These are phyloP conservation scores for Petrosia ficiformis DNA, from an alignment of 37 sponge, comb jelly and placozoan genomes.

Conservation along the genomic window DNA sequence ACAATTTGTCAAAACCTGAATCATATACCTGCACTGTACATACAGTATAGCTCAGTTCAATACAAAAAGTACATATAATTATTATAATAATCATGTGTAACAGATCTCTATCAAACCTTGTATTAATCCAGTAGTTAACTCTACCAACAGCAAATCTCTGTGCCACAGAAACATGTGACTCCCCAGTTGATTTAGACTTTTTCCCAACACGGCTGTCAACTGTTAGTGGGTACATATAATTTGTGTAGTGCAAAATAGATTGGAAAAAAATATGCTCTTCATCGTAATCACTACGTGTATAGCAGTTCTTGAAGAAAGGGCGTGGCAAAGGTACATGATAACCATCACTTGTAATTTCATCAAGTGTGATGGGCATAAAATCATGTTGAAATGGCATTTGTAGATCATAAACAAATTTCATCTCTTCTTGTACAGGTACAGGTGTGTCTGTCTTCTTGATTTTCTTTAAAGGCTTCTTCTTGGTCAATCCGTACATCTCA, in stretches of 20 bases:
- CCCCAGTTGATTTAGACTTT: not conserved
- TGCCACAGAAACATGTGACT: not conserved
- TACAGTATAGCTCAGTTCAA: no score
- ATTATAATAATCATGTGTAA: no score
- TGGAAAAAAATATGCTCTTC: no score
- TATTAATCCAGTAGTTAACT: not conserved
- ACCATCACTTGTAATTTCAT: conserved; percentile 5
- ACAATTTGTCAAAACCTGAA: no score
- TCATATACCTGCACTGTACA: no score
- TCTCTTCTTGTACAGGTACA: not conserved
- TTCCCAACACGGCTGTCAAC: not conserved
- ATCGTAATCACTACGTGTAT: not conserved
- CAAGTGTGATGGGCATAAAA: not conserved
- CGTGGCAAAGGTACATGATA: conserved; percentile 27
- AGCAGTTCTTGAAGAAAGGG: not conserved
- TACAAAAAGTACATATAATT: no score
- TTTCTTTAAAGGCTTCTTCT: not conserved
- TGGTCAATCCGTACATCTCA: not conserved
- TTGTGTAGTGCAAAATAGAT: conserved; percentile 28
- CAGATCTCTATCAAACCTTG: not conserved
- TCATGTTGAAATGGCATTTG: not conserved
- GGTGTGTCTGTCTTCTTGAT: not conserved
- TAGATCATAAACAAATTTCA: not conserved
- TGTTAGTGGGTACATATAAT: conserved; percentile 29
- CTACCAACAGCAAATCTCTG: not conserved